A percentile compares a stretch with the other conserved stretches of the same genome.
These are phyloP conservation scores for Cavia porcellus DNA, from an alignment of 2,113 vertebrate genomes.

Conservation along the genomic window DNA sequence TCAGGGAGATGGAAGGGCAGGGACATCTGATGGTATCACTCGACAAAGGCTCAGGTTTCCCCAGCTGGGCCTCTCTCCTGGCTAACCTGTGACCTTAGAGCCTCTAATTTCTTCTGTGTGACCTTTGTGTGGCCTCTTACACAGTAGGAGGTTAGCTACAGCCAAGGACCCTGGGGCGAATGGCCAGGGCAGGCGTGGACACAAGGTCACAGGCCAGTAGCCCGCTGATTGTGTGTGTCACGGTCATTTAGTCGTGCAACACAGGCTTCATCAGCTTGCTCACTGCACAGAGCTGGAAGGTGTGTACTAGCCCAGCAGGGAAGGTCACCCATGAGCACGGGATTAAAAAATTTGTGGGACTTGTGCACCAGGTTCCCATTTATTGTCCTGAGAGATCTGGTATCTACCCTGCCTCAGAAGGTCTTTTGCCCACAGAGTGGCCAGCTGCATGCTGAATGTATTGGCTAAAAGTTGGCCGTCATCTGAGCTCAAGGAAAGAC, in stretches of 20 bases:
- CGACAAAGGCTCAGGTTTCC: background rate
- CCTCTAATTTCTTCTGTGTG: background rate
- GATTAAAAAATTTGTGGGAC: accelerated
- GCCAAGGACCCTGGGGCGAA: background rate
- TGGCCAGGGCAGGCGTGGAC: background rate
- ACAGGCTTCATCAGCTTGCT: background rate
- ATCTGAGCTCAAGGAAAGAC: background rate
- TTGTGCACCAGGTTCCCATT: too few species aligned
- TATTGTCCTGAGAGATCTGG: background rate
- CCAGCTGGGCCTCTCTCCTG: background rate
- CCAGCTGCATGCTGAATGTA: accelerated
- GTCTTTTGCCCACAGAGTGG: accelerated
- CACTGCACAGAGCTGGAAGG: background rate
- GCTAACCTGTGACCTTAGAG: background rate
- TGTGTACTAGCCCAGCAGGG: background rate
- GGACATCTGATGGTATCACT: background rate
- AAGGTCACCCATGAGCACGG: too few species aligned
- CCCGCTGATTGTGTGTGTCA: accelerated
- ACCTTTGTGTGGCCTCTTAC: background rate
- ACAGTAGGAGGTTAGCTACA: background rate
- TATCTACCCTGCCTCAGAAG: accelerated
- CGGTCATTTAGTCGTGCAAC: accelerated
- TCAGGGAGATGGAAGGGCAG: accelerated
- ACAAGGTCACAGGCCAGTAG: background rate
- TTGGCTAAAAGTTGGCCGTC: accelerated